These are phyloP conservation scores for Drosophila watanabei DNA, from an alignment of 1,140 invertebrate species.

Conservation along the genomic window DNA sequence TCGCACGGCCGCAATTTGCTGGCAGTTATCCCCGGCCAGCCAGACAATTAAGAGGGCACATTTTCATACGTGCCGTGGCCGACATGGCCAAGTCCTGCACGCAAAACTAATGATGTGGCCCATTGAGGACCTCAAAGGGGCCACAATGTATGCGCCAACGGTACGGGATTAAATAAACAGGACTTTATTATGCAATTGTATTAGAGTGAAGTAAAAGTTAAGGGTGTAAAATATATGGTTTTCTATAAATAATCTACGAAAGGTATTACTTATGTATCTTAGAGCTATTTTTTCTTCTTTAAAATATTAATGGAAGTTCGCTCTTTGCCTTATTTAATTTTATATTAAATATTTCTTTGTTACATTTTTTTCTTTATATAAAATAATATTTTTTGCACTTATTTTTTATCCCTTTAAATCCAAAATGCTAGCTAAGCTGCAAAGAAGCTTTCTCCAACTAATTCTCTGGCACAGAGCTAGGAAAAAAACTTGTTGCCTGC, in stretches of 20 bases:
- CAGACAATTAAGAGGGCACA: constrained; percentile 58
- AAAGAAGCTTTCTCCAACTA: neutral
- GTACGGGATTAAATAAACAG: neutral
- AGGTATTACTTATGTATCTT: no score
- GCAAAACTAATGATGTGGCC: constrained; percentile 41
- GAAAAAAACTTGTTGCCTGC: constrained; percentile 38
- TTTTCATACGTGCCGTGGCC: constrained; percentile 47
- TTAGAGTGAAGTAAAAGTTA: neutral
- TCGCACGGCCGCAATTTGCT: constrained; percentile 34
- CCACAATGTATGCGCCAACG: constrained; percentile 10
- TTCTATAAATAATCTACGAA: no score
- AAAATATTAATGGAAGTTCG: neutral
- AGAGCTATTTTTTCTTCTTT: neutral
- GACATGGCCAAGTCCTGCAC: constrained; percentile 14
- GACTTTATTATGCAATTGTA: neutral
- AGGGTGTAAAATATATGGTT: no score
- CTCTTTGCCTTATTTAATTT: neutral
- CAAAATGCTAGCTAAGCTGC: constrained; percentile 1
- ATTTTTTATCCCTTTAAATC: neutral
- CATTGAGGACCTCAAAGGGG: neutral
- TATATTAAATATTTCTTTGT: neutral
- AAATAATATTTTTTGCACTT: no score
- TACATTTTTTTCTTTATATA: neutral
- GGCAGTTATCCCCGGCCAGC: constrained; percentile 40
- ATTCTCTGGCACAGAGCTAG: neutral